Percentiles rank a stretch among this genome's conserved stretches.
Conservation (phyloP, 1,140 invertebrate species). For the Lamellibrachia luymesi region DNA sequence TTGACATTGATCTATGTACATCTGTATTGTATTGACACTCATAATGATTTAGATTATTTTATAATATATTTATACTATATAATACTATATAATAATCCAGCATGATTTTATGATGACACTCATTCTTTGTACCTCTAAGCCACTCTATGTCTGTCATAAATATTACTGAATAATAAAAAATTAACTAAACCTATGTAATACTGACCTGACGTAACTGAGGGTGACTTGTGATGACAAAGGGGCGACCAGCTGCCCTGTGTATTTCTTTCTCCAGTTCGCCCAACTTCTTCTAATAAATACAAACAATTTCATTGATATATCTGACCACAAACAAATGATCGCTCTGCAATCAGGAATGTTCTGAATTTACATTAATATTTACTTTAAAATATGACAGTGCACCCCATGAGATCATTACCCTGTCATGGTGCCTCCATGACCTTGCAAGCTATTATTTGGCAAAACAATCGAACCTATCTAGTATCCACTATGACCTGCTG, state of each 20-base stretch:
- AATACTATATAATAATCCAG: too few relatives aligned
- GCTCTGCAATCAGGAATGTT: background rate
- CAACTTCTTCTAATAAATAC: slow-evolving; percentile 7
- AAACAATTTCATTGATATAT: background rate
- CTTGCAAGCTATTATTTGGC: too few relatives aligned
- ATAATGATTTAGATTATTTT: too few relatives aligned
- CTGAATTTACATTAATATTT: background rate
- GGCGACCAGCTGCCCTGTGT: background rate
- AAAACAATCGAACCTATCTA: too few relatives aligned
- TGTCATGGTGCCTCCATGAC: too few relatives aligned
- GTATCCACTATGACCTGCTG: too few relatives aligned
- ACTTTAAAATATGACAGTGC: background rate
- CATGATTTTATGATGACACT: too few relatives aligned
- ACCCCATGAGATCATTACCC: too few relatives aligned
- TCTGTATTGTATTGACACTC: too few relatives aligned
- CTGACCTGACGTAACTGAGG: background rate
- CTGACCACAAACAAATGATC: background rate
- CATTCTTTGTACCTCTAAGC: too few relatives aligned
- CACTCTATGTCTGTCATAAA: background rate
- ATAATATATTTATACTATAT: too few relatives aligned
- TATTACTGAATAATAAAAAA: background rate
- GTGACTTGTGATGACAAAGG: background rate
- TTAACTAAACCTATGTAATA: background rate
- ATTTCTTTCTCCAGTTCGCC: background rate
- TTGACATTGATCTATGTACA: too few relatives aligned